Evolutionary conservation across 2,113 vertebrate genomes (phyloP).

Genomic region (Sigmodon hispidus): DNA sequence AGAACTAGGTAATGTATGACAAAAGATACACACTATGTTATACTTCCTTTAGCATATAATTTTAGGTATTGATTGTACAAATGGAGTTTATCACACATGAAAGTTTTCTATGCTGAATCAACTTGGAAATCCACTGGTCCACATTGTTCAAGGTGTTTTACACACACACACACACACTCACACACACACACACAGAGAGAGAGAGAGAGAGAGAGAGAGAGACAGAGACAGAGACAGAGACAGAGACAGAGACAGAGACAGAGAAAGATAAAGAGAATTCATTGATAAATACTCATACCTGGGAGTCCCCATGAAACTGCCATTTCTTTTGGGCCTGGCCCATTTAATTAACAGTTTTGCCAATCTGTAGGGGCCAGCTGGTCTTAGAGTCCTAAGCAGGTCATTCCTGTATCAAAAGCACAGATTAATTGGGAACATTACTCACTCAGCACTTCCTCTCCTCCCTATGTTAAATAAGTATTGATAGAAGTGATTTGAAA

Average conservation of each 20-base stretch:
- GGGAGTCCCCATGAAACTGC: not conserved
- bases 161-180: not conserved
- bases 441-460: not conserved
- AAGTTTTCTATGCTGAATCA: not conserved
- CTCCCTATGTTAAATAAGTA: not conserved
- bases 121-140: not conserved
- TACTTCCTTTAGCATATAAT: constrained; percentile 13
- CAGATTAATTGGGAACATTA: not conserved
- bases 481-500: not conserved
- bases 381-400: not conserved
- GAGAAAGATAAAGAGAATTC: no score
- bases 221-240: not conserved
- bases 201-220: no score
- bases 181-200: not conserved
- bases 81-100: not conserved
- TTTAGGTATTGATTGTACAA: not conserved
- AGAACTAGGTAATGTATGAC: not conserved
- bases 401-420: not conserved
- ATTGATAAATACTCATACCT: not conserved
- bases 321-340: not conserved
- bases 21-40: not conserved
- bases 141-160: not conserved
- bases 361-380: not conserved
- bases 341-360: not conserved
- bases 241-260: no score